Evolutionary conservation across 2,888 invertebrate species (phyloP).

Genomic region (Ferrisia virgata): DNA sequence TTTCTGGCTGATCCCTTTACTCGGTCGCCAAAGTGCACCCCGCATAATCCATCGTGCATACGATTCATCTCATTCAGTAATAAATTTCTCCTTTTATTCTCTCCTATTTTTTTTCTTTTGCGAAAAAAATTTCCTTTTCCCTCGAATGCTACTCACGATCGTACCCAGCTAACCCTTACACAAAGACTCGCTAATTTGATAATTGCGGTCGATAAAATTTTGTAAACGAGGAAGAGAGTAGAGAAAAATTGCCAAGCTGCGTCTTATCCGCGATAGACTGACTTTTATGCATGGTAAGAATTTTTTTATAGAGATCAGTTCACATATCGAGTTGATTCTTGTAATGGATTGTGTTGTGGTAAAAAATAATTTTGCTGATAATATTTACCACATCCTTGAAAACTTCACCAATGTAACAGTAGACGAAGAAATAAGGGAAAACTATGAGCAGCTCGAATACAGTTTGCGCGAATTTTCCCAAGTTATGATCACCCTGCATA

Average conservation of each 20-base stretch:
- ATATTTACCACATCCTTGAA: slow-evolving; percentile 39
- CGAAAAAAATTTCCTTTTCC: neutral
- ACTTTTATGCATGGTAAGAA: no score
- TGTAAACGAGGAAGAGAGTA: neutral
- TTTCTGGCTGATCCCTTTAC: neutral
- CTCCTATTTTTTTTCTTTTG: neutral
- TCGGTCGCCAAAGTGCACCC: neutral
- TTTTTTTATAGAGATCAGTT: no score
- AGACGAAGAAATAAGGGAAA: slow-evolving; percentile 38
- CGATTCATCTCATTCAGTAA: neutral
- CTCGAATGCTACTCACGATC: slow-evolving; percentile 19
- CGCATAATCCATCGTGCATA: neutral
- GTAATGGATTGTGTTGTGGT: neutral
- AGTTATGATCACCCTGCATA: slow-evolving; percentile 32
- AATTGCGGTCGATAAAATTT: neutral
- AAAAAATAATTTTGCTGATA: neutral
- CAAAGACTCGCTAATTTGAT: slow-evolving; percentile 17
- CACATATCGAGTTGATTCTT: neutral
- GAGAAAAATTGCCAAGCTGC: neutral
- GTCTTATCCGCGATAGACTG: no score
- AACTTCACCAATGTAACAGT: slow-evolving; percentile 43
- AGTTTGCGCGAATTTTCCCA: slow-evolving; percentile 33
- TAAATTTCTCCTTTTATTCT: neutral
- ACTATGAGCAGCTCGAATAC: slow-evolving; percentile 15
- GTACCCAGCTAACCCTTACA: neutral